Evolutionary conservation across 2,113 vertebrate genomes (phyloP).

Genomic region (Acanthisitta chloris): DNA sequence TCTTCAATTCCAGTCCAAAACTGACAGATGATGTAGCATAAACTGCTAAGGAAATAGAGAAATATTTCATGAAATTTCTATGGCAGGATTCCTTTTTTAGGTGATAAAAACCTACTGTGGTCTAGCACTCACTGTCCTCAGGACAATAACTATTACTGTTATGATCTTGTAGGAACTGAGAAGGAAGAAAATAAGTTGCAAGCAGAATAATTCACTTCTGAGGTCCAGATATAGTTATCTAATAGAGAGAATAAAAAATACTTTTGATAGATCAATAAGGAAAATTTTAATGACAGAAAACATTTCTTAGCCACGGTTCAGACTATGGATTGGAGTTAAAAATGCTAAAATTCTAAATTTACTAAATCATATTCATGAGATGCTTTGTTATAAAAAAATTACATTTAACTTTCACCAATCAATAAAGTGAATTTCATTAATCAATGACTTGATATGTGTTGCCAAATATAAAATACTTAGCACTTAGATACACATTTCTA

Average conservation of each 20-base stretch:
- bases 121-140: background rate
- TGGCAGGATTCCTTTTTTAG: background rate
- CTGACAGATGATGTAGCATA: background rate
- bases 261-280: background rate
- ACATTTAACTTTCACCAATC: background rate
- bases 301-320: background rate
- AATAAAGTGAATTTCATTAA: conserved; percentile 18
- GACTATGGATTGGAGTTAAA: background rate
- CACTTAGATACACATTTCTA: background rate
- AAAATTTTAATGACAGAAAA: background rate
- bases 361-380: background rate
- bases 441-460: background rate
- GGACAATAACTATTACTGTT: background rate
- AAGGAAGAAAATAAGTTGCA: background rate
- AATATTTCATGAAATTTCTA: background rate
- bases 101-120: background rate
- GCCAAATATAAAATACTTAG: background rate
- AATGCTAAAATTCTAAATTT: background rate
- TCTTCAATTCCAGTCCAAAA: background rate
- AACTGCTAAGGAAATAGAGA: background rate
- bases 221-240: background rate
- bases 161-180: background rate
- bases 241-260: conserved; percentile 34
- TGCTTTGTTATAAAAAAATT: background rate
- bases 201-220: background rate